phyloP scores from a whole-genome alignment of 2,888 invertebrate genomes.

The Dione juno region DNA sequence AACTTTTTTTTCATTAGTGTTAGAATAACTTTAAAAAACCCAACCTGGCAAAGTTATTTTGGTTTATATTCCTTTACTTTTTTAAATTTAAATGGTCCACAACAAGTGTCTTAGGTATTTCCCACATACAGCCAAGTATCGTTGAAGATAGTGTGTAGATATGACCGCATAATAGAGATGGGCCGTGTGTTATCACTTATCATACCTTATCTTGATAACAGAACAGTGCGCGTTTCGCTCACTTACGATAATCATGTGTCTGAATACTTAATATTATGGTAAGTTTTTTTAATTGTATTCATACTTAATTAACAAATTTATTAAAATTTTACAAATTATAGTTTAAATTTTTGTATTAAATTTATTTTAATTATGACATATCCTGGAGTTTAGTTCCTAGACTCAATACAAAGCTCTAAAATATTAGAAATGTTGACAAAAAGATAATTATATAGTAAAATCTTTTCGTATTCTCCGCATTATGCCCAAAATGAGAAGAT shows the following conservation, averaged over 20 bases:
- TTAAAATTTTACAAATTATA: neutral
- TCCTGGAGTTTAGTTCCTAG: neutral
- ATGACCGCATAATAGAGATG: constrained; percentile 28
- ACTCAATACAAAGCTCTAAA: neutral
- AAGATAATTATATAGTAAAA: neutral
- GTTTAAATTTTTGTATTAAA: neutral
- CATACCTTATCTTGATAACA: constrained; percentile 41
- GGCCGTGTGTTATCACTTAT: constrained; percentile 34
- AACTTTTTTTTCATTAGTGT: no score
- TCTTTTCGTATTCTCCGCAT: neutral
- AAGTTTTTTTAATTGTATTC: constrained; percentile 26
- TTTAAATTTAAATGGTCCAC: neutral
- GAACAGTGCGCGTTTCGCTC: constrained; percentile 41
- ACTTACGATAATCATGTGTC: constrained; percentile 37
- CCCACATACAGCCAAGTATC: neutral
- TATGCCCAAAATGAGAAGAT: no score
- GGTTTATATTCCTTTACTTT: neutral
- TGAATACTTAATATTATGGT: constrained; percentile 39
- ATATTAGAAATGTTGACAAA: neutral
- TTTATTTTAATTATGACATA: neutral
- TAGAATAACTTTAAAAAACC: no score
- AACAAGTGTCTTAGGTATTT: neutral
- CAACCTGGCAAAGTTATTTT: no score
- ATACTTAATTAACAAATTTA: no score
- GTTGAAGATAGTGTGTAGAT: constrained; percentile 6